These are phyloP conservation scores for Labia minor DNA, from an alignment of 2,888 invertebrate genomes.

Conservation along the genomic window DNA sequence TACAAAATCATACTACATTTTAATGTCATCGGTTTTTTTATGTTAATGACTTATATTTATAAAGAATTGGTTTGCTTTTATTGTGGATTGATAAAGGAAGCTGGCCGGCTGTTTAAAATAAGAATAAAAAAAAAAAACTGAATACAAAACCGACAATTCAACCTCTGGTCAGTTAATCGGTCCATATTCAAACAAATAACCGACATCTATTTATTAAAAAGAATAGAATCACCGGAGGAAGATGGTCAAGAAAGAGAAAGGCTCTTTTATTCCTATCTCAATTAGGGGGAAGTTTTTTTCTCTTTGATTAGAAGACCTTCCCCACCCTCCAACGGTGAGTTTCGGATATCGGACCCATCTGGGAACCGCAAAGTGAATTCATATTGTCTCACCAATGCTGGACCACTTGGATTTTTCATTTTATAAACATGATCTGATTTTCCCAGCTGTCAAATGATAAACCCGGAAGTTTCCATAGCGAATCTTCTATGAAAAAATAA, in stretches of 20 bases:
- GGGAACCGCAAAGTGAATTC: not conserved
- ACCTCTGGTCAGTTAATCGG: not conserved
- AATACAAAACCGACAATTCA: not conserved
- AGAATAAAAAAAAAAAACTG: too few relatives aligned
- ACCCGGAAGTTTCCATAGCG: not conserved
- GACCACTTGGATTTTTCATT: not conserved
- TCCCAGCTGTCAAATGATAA: not conserved
- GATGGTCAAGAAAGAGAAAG: conserved; percentile 1
- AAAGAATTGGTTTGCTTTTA: too few relatives aligned
- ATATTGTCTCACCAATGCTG: not conserved
- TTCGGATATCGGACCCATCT: conserved; percentile 2
- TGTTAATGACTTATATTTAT: too few relatives aligned
- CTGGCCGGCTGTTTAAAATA: too few relatives aligned
- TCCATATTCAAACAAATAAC: not conserved
- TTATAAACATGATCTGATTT: too few relatives aligned
- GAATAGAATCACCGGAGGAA: not conserved
- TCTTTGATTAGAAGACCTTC: not conserved
- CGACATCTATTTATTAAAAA: not conserved
- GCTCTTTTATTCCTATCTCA: not conserved
- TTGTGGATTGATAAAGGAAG: too few relatives aligned
- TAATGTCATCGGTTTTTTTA: too few relatives aligned
- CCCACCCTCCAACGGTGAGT: not conserved
- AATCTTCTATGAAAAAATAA: not conserved
- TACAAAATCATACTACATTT: too few relatives aligned
- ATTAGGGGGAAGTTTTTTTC: not conserved